These are phyloP conservation scores for Virgularia gustaviana DNA, from an alignment of 92 coral and sea anemone species.

Conservation along the genomic window DNA sequence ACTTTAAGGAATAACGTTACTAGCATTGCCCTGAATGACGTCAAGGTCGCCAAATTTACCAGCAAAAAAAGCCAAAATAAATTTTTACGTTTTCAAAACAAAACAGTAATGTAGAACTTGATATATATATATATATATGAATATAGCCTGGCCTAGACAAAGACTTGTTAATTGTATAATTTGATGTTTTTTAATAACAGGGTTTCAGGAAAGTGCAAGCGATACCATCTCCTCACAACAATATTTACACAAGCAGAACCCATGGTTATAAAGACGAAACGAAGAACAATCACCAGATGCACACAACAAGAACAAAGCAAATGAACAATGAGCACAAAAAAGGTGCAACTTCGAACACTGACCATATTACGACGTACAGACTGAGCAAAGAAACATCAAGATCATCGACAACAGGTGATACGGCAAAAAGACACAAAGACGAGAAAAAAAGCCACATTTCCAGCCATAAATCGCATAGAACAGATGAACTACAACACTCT, in stretches of 20 bases:
- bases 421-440: constrained; percentile 1
- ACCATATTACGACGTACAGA: constrained; percentile 13
- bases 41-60: too few species aligned
- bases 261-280: constrained; percentile 4
- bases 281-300: constrained; percentile 1
- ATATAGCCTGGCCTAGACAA: neutral
- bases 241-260: constrained; percentile 1
- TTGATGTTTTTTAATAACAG: neutral
- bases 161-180: neutral
- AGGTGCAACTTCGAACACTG: neutral
- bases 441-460: constrained; percentile 5
- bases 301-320: constrained; percentile 30
- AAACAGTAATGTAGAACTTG: too few species aligned
- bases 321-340: constrained; percentile 16
- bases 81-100: too few species aligned
- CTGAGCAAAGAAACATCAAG: constrained; percentile 23
- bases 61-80: too few species aligned
- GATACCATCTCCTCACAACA: neutral
- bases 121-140: too few species aligned
- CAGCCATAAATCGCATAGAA: neutral
- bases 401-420: constrained; percentile 19
- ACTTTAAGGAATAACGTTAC: too few species aligned
- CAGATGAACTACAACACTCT: neutral
- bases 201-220: constrained; percentile 15
- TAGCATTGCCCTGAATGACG: too few species aligned